These are phyloP conservation scores for Cartodere bifasciata DNA, from an alignment of 2,888 invertebrate genomes.

Conservation along the genomic window DNA sequence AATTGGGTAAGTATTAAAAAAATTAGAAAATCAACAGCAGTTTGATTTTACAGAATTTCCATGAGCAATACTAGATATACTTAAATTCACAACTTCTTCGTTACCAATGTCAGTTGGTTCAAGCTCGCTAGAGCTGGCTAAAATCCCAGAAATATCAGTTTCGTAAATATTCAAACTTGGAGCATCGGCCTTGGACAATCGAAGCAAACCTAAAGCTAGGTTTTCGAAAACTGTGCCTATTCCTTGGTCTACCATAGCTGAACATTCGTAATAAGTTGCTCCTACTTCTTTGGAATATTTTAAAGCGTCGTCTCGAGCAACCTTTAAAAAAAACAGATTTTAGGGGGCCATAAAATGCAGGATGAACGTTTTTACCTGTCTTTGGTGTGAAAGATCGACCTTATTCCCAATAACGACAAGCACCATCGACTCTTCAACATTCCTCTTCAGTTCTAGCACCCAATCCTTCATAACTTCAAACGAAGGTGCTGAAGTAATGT, in stretches of 20 bases:
- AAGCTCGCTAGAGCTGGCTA: constrained; percentile 44
- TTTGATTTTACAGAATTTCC: constrained; percentile 46
- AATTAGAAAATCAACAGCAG: constrained; percentile 42
- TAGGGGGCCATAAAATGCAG: no score
- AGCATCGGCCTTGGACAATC: constrained; percentile 36
- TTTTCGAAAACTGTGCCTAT: constrained; percentile 61
- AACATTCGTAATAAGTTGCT: constrained; percentile 76
- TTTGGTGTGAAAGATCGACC: constrained; percentile 52
- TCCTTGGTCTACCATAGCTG: constrained; percentile 66
- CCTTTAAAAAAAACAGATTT: constrained; percentile 27
- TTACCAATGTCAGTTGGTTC: constrained; percentile 48
- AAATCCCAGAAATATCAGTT: constrained; percentile 24
- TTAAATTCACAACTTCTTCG: constrained; percentile 51
- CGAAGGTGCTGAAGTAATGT: constrained; percentile 62
- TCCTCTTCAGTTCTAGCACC: constrained; percentile 67
- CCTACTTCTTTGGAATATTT: constrained; percentile 69
- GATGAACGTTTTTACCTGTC: no score
- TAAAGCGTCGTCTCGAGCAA: constrained; percentile 51
- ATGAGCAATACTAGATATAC: constrained; percentile 52
- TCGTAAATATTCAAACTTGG: constrained; percentile 47
- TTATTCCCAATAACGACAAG: constrained; percentile 79
- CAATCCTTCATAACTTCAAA: constrained; percentile 74
- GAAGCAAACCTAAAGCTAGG: constrained; percentile 49
- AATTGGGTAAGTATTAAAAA: no score
- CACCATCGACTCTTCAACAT: constrained; percentile 68